Evolutionary conservation across 1,140 invertebrate genomes (phyloP).

Genomic region (Aphelenchoides fujianensis): DNA sequence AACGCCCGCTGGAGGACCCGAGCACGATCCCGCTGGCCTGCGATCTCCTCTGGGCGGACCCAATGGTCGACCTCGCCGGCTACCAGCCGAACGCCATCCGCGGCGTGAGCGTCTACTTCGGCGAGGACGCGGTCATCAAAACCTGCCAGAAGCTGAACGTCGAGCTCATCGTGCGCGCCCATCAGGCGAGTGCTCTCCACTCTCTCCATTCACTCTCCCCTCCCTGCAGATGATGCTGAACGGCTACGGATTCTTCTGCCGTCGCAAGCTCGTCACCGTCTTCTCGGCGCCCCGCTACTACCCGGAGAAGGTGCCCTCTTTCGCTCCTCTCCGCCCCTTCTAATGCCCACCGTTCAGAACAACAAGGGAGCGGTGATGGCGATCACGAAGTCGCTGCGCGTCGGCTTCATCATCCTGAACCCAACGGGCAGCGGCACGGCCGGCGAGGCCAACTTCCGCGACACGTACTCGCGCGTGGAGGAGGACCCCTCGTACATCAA

Average conservation of each 20-base stretch:
- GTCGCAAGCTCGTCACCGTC: too few relatives aligned
- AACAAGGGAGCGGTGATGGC: not conserved
- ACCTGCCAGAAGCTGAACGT: too few relatives aligned
- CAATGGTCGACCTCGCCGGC: conserved; percentile 57
- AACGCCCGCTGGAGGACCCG: conserved; percentile 25
- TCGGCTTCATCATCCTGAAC: not conserved
- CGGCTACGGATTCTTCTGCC: too few relatives aligned
- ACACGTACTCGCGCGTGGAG: not conserved
- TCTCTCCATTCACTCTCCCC: too few relatives aligned
- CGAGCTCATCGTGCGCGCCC: too few relatives aligned
- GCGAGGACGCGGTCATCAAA: conserved; percentile 34
- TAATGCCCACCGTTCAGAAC: too few relatives aligned
- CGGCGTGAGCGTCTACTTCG: conserved; percentile 37
- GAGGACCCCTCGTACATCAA: not conserved
- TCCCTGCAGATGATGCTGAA: too few relatives aligned
- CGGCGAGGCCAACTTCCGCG: not conserved
- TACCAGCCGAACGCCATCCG: too few relatives aligned
- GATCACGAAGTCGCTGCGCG: not conserved
- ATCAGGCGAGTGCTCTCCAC: too few relatives aligned
- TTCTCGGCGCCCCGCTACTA: too few relatives aligned
- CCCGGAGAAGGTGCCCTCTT: too few relatives aligned
- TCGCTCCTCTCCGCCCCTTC: too few relatives aligned
- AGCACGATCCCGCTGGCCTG: conserved; percentile 14
- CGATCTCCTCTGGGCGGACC: conserved; percentile 67
- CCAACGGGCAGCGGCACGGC: not conserved